Evolutionary conservation across 2,888 invertebrate genomes (phyloP), one percentile per base, ranked within the genome.

Genomic region (Formica aserva): DNA sequence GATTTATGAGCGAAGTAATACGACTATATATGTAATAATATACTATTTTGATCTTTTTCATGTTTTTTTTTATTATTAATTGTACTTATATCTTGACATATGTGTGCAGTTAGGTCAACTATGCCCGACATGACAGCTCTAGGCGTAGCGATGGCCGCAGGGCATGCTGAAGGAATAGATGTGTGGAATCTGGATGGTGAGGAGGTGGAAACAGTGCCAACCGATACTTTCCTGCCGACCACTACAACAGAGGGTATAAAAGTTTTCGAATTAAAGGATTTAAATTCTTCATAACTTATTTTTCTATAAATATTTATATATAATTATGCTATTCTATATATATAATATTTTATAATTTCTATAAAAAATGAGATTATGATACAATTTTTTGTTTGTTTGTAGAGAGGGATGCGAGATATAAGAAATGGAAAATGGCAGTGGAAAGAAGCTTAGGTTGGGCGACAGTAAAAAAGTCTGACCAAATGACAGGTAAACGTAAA

Each of bases 391-490:
- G 22, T 22, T 22, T 22, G 22, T 15, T 94, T 94, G 2, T 95
- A 97, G 98, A 98, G 93, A 96, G 98, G 81, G 97, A 98, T 93
- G 96, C 96, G 5, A 96, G 98, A 86, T 98, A 98, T 95, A 97
- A 96, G 9, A 97, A 98, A 95, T 99, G 99, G 99, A 98, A 98
- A 95, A 98, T 98, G 97, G 99, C 99, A 0, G 98, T 99, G 1
- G 97, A 98, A 92, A 96, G 98, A 45, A 98, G 98, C 55, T 96
- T 99, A 90, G 98, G 98, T 85, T 99, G 99, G 99, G 97, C 97
- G 29, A 96, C 96, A 0, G 96, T 96, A 6, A 97, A 97, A 94
- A 97, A 97, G 94, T 97, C 97, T 11, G 95, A 96, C 90, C 95
- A 96, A 65, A 97, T 98, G 97, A 98, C 98, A 96, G 97, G 97